These are phyloP conservation scores for Sycophila sp. DNA, from an alignment of 1,140 invertebrate genomes.

Conservation along the genomic window DNA sequence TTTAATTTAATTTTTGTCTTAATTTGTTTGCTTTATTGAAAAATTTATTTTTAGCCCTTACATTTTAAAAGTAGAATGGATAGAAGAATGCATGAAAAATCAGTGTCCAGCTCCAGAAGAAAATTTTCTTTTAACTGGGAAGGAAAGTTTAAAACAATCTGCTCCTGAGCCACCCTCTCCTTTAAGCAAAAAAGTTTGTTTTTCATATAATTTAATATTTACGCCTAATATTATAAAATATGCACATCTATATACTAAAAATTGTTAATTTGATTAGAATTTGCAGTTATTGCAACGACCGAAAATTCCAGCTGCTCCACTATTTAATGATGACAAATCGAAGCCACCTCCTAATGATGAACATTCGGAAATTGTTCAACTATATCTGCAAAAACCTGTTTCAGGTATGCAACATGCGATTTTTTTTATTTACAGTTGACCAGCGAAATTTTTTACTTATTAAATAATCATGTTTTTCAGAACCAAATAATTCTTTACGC, in stretches of 20 bases:
- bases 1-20: no score
- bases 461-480: conserved; percentile 15
- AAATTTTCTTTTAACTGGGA: conserved; percentile 60
- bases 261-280: conserved; percentile 48
- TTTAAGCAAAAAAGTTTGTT: conserved; percentile 69
- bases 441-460: neutral
- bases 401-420: conserved; percentile 19
- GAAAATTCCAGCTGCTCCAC: conserved; percentile 46
- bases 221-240: neutral
- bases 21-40: conserved; percentile 3
- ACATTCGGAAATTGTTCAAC: conserved; percentile 51
- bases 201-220: neutral
- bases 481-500: conserved; percentile 34
- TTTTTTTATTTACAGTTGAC: neutral
- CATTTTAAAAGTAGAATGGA: conserved; percentile 78
- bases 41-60: conserved; percentile 66
- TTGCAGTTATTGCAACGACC: conserved; percentile 58
- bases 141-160: conserved; percentile 49
- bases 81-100: conserved; percentile 76
- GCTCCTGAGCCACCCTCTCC: conserved; percentile 68
- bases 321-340: conserved; percentile 45
- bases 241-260: neutral
- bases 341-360: conserved; percentile 34
- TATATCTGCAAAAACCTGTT: conserved; percentile 50
- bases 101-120: conserved; percentile 71